Conservation (phyloP, 2,888 invertebrate species). For the Microplitis deprimator region DNA sequence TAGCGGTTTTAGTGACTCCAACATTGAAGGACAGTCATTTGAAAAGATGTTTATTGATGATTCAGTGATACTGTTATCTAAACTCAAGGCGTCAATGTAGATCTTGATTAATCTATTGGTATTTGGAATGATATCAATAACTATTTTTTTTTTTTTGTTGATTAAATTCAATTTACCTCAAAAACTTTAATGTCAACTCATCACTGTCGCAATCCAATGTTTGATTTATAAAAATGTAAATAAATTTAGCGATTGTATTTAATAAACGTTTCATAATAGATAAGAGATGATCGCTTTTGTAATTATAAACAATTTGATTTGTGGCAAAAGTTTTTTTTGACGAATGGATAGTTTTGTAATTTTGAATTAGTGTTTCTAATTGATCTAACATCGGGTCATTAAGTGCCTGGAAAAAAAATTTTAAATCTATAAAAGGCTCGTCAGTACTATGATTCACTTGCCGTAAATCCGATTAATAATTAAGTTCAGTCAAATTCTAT, state of each 20-base stretch:
- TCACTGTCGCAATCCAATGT: conserved; percentile 27
- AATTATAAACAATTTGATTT: conserved; percentile 18
- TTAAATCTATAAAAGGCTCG: background rate
- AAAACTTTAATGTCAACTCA: conserved; percentile 20
- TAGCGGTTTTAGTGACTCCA: conserved; percentile 80
- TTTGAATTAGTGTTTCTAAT: conserved; percentile 18
- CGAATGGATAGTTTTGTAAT: conserved; percentile 18
- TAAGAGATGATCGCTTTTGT: conserved; percentile 24
- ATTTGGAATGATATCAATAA: background rate
- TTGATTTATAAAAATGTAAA: conserved; percentile 20
- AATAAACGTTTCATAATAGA: conserved; percentile 23
- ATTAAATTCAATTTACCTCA: conserved; percentile 17
- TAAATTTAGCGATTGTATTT: conserved; percentile 25
- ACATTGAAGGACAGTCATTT: conserved; percentile 82
- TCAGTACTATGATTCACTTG: background rate
- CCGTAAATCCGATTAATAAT: no score
- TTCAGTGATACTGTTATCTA: conserved; percentile 74
- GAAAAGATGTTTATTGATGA: conserved; percentile 78
- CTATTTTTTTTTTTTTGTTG: background rate
- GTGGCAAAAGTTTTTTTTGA: background rate
- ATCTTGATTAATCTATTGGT: conserved; percentile 76
- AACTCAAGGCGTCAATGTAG: conserved; percentile 76
- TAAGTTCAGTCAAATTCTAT: no score
- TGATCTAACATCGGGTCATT: conserved; percentile 12
- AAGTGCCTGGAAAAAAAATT: conserved; percentile 8